Base-by-base conservation (phyloP, 2,888 invertebrate genomes). In the Eurytoma californica region DNA sequence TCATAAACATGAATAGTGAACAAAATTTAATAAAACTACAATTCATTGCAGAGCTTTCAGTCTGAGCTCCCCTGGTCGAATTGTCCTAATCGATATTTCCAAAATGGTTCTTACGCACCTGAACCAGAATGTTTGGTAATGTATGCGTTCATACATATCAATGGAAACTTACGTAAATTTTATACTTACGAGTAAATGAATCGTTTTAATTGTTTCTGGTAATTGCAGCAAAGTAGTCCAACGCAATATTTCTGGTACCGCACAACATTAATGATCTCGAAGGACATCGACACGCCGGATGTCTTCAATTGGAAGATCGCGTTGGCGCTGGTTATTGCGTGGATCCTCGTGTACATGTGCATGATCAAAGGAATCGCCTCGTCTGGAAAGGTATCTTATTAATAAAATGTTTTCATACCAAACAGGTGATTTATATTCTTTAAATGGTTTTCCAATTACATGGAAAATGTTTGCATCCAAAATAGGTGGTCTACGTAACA, bases 341-440 rank as follows among this genome's bases (percentile, higher is more conserved):
- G 98, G 98, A 94, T 96, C 77, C 92, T 98, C 20, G 97, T 98
- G 82, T 98, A 98, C 91, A 93, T 98, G 90, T 98, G 98, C 91
- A 98, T 98, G 95, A 97, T 98, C 85, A 98, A 98, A 90, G 98
- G 98, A 72, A 98, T 98, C 82, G 98, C 98, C 1, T 97, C 97
- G 5, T 98, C 98, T 0, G 97, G 98, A 75, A 98, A 98, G 92
- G 97, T 98, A 68, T 72, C 3, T 47, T 30, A 39, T 0, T 3
- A 4, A n/a, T n/a, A 39, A 39, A 0, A 39, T 4, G 3, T 39
- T 39, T 39, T 7, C 0, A 7, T 7, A 4, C 39, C 5, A 39
- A 39, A 39, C 39, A 4, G 7, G 4, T 7, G 3, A 39, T 39
- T 39, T 39, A 39, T 7, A 7, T 7, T 39, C 3, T 2, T 39